Evolutionary conservation across 2,888 invertebrate species (phyloP), one percentile per base, ranked within the genome.

Genomic region (Xanthia icteritia): DNA sequence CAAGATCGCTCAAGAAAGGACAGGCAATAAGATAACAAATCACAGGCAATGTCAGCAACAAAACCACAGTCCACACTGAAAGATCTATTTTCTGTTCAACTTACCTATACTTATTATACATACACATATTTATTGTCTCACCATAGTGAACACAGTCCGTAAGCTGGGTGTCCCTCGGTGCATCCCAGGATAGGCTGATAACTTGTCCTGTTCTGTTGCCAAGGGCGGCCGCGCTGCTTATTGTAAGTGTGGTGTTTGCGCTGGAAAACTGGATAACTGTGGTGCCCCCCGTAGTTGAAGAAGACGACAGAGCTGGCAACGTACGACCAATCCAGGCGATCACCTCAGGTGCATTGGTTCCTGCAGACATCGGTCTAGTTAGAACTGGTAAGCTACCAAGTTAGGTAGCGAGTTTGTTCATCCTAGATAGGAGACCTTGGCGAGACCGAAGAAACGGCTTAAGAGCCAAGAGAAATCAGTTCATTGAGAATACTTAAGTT

Each of bases 101-200:
- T 20, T 11, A n/a, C n/a, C n/a, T n/a, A n/a, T n/a, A n/a, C n/a
- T n/a, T 65, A 65, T 65, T 42, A 11, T 27, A 65, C 27, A 42
- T 5, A 11, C 20, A 15, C 51, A 0, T 54, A 39, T n/a, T 13
- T 23, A 69, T 27, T 1, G 23, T 36, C 84, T 82, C 45, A 82
- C 82, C 81, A 56, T 82, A 82, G 23, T 79, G 2, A 9, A 69
- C 67, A 60, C 82, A 82, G 63, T 82, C 82, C 15, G 42, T 15
- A 4, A 82, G 81, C 31, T 36, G 27, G 0, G 8, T 1, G 0
- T 70, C 63, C 15, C 48, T 70, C 15, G 81, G 82, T 8, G 82
- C 70, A 0, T 31, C 13, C 84, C 82, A 82, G 27, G 31, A n/a
- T 15, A 82, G 3, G 63, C 39, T 80, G 39, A 82, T 45, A 5